Evolutionary conservation across 2,888 invertebrate species (phyloP).

Genomic region (Leucoma salicis): DNA sequence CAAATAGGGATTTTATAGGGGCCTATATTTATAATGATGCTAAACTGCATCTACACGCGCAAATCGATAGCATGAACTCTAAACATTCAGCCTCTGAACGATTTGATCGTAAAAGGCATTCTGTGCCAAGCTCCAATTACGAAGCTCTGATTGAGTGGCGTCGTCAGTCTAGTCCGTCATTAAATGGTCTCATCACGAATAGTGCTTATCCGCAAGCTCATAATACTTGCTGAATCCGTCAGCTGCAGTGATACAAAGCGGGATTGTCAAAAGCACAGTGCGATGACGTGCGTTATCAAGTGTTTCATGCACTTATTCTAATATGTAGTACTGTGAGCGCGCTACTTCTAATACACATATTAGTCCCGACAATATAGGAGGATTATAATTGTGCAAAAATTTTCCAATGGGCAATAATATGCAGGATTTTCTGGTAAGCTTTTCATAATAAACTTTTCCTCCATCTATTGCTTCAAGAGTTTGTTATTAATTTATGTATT

Average conservation of each 20-base stretch:
- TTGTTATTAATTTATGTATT: no score
- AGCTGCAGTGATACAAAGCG: conserved; percentile 12
- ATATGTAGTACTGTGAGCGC: neutral
- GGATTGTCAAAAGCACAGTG: conserved; percentile 3
- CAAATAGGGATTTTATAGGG: no score
- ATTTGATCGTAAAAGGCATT: conserved; percentile 60
- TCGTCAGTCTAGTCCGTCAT: conserved; percentile 50
- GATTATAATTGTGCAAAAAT: no score
- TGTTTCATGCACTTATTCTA: neutral
- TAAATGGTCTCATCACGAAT: conserved; percentile 46
- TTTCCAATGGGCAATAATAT: no score
- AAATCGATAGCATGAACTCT: conserved; percentile 39
- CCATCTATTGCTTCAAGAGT: no score
- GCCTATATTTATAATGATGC: neutral
- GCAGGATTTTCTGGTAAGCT: neutral
- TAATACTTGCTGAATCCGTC: conserved; percentile 17
- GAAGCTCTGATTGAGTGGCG: conserved; percentile 51
- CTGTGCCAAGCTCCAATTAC: conserved; percentile 62
- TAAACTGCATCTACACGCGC: conserved; percentile 39
- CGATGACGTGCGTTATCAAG: neutral
- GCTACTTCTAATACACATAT: neutral
- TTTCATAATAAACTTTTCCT: no score
- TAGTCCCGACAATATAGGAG: neutral
- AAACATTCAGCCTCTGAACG: conserved; percentile 32
- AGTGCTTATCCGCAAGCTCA: conserved; percentile 24